Evolutionary conservation across 2,888 invertebrate species (phyloP), one percentile per base, ranked within the genome.

Genomic region (Clivina fossor): DNA sequence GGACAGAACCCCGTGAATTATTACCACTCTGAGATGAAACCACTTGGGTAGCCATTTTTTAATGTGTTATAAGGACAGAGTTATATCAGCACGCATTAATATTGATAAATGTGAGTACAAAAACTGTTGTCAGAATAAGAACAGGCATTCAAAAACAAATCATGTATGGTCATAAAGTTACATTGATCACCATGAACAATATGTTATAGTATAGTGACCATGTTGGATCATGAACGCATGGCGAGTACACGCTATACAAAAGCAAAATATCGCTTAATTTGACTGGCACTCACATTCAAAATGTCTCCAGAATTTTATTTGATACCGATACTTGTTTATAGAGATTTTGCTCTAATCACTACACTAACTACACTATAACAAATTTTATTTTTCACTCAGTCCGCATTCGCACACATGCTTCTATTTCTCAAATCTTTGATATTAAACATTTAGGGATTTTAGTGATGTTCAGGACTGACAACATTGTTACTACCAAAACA

Each of bases 161-260:
- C 30, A 37, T n/a, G n/a, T n/a, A n/a, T n/a, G n/a, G n/a, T n/a
- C n/a, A n/a, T n/a, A 37, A 38, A 20, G 22, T 20, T 37, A 22
- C 47, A 32, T 35, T 40, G 44, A 41, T 55, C 40, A 50, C 54
- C 61, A 58, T 53, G 66, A 68, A 68, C 74, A 74, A 73, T 74
- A 74, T 74, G 73, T 69, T 69, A 65, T 64, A 63, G 44, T 37
- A 46, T 66, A 65, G 62, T 69, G 67, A 74, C 73, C 73, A 73
- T 74, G 70, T 71, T 72, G 69, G 63, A 66, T 69, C 66, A 71
- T 64, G 67, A 72, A 73, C 69, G 73, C 74, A 74, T 73, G 74
- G 73, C 64, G 63, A 60, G 61, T 63, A 66, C 63, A 65, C 59
- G 40, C 18, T 47, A 32, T 55, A 46, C 47, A 37, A 55, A 16